Percentiles rank a stretch among this genome's conserved stretches.
phyloP scores from a whole-genome alignment of 53 echinoderm and acorn worm species.

The Antedon mediterranea region DNA sequence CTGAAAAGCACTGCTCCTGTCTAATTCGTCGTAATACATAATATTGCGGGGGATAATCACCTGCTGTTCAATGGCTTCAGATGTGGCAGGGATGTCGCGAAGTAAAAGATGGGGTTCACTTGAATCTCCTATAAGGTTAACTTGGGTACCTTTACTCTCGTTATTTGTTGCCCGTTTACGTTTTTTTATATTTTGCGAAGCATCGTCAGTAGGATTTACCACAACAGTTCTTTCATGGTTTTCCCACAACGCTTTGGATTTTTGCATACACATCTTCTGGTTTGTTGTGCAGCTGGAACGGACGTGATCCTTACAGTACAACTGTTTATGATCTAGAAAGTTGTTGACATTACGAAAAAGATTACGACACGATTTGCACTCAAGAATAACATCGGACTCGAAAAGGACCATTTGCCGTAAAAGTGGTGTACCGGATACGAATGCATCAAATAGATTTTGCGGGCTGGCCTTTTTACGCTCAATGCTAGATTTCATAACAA shows the following conservation, averaged over 20 bases:
- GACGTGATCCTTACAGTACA: slow-evolving; percentile 34
- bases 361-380: slow-evolving; percentile 70
- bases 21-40: slow-evolving; percentile 52
- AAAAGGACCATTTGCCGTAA: slow-evolving; percentile 56
- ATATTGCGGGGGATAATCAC: slow-evolving; percentile 63
- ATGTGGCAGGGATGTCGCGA: slow-evolving; percentile 52
- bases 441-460: slow-evolving; percentile 64
- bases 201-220: not conserved
- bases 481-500: not conserved
- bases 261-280: not conserved
- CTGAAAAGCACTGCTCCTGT: slow-evolving; percentile 50
- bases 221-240: not conserved
- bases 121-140: not conserved
- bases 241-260: not conserved
- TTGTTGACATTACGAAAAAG: slow-evolving; percentile 78
- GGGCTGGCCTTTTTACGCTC: not conserved
- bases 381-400: slow-evolving; percentile 74
- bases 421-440: slow-evolving; percentile 54
- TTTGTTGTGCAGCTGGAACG: not conserved
- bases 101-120: slow-evolving; percentile 23
- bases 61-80: slow-evolving; percentile 83
- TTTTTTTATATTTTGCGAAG: not conserved
- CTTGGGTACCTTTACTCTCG: not conserved
- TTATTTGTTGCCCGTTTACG: not conserved
- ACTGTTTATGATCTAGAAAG: slow-evolving; percentile 82